Conservation (phyloP, 1,140 invertebrate genomes). For the Babylonia areolata region DNA sequence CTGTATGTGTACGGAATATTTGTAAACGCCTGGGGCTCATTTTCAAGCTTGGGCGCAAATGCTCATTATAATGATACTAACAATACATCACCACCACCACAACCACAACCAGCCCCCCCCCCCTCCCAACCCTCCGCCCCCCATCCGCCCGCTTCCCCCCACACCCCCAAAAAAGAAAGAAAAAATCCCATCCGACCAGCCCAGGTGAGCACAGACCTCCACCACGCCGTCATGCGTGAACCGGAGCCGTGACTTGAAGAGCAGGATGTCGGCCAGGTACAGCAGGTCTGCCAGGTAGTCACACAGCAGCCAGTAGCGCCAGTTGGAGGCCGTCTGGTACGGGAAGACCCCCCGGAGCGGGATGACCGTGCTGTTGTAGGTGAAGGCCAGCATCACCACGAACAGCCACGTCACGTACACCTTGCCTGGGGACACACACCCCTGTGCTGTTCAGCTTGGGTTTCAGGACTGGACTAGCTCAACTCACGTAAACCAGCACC, state of each 20-base stretch:
- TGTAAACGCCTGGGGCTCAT: no score
- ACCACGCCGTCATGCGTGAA: conserved; percentile 75
- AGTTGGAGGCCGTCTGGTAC: conserved; percentile 68
- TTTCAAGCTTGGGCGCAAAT: no score
- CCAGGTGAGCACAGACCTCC: conserved; percentile 71
- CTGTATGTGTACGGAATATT: no score
- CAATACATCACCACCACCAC: no score
- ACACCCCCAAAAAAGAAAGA: neutral
- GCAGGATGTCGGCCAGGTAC: conserved; percentile 88
- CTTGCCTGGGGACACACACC: conserved; percentile 56
- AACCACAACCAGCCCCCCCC: no score
- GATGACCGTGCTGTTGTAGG: conserved; percentile 93
- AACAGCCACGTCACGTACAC: conserved; percentile 89
- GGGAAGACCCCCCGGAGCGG: conserved; percentile 87
- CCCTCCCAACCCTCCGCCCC: no score
- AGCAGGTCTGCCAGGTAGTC: conserved; percentile 90
- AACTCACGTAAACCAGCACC: no score
- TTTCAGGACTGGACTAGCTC: no score
- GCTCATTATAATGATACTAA: no score
- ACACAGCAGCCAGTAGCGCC: conserved; percentile 82
- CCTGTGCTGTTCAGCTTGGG: no score
- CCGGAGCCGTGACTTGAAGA: conserved; percentile 84
- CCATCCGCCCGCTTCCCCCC: neutral
- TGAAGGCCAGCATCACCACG: conserved; percentile 85
- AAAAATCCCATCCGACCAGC: neutral